These are phyloP conservation scores for Diadophis punctatus DNA, from an alignment of 2,113 vertebrate genomes.

Conservation along the genomic window DNA sequence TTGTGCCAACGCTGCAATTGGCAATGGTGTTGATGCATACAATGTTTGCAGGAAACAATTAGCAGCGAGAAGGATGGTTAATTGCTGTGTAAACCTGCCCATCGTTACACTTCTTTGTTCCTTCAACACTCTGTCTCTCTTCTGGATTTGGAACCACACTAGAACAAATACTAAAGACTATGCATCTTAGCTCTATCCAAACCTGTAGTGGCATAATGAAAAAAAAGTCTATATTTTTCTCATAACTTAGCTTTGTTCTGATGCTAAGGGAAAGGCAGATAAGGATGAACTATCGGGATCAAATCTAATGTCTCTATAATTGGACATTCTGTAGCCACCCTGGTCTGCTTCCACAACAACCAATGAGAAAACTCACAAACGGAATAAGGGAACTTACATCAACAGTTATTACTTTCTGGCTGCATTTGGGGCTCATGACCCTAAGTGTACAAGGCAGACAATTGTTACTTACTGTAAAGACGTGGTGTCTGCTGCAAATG, in stretches of 20 bases:
- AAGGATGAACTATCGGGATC: not conserved
- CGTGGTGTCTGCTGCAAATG: not conserved
- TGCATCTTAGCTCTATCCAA: not conserved
- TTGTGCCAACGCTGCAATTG: not conserved
- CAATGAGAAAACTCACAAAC: not conserved
- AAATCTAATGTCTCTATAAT: not conserved
- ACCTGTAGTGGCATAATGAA: not conserved
- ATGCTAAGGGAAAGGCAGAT: not conserved
- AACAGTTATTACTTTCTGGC: slow-evolving; percentile 9
- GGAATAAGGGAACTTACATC: not conserved
- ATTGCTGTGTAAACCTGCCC: not conserved
- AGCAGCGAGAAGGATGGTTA: not conserved
- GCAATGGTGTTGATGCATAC: not conserved
- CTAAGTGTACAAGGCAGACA: not conserved
- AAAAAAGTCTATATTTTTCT: not conserved
- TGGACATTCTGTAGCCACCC: not conserved
- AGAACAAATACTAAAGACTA: not conserved
- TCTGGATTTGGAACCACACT: not conserved
- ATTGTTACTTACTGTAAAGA: slow-evolving; percentile 18
- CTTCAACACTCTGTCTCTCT: not conserved
- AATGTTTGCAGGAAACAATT: not conserved
- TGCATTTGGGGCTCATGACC: not conserved
- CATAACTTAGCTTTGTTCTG: not conserved
- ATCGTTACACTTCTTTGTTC: not conserved
- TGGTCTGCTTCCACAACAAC: not conserved